Percentiles rank a stretch among this genome's conserved stretches.
Conservation (phyloP, 2,888 invertebrate species). For the Tiliacea citrago region DNA sequence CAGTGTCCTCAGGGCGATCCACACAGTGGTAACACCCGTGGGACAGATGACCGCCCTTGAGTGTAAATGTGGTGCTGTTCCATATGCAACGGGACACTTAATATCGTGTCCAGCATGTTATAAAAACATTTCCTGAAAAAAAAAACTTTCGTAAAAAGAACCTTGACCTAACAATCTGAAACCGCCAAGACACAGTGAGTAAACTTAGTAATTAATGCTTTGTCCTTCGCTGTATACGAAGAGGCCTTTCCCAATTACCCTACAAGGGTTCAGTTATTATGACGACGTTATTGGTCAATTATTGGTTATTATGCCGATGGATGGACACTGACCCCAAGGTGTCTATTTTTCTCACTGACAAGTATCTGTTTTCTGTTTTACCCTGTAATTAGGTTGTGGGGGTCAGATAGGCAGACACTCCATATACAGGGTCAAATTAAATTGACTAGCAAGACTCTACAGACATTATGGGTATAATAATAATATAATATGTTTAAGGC, state of each 20-base stretch:
- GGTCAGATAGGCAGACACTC: neutral
- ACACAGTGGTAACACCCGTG: too few relatives aligned
- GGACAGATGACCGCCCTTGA: too few relatives aligned
- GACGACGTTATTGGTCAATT: slow-evolving; percentile 24
- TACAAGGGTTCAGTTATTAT: slow-evolving; percentile 14
- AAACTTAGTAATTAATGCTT: slow-evolving; percentile 15
- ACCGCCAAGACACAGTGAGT: neutral
- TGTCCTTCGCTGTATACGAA: neutral
- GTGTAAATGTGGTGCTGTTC: neutral
- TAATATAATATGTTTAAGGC: too few relatives aligned
- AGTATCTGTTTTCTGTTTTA: neutral
- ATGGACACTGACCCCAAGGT: too few relatives aligned
- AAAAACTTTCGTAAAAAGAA: neutral
- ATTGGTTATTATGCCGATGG: slow-evolving; percentile 8
- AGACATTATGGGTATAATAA: too few relatives aligned
- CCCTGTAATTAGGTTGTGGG: neutral
- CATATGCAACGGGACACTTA: neutral
- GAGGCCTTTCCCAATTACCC: neutral
- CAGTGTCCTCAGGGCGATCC: too few relatives aligned
- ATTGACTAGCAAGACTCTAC: too few relatives aligned
- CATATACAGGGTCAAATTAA: neutral
- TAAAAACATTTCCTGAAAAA: neutral
- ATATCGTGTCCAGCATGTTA: neutral
- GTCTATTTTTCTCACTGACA: neutral
- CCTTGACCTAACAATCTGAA: neutral